phyloP scores from a whole-genome alignment of 2,888 invertebrate genomes.

The Perizoma affinitatum region DNA sequence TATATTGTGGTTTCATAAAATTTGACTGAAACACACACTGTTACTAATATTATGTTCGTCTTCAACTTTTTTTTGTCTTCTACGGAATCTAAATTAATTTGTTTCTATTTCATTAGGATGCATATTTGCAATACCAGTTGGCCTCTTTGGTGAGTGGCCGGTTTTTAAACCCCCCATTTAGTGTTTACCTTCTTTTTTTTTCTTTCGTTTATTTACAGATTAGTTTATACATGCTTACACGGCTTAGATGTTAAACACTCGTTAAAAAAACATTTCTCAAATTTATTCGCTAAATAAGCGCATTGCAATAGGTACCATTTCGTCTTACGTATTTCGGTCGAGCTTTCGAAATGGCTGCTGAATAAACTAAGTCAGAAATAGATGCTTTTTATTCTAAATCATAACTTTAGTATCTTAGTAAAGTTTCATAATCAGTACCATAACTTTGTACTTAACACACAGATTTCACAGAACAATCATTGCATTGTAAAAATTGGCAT shows the following conservation, averaged over 20 bases:
- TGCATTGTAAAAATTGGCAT: conserved; percentile 30
- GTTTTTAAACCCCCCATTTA: conserved; percentile 52
- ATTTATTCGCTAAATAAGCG: conserved; percentile 34
- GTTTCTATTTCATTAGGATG: conserved; percentile 80
- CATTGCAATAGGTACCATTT: conserved; percentile 33
- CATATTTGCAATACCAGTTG: conserved; percentile 82
- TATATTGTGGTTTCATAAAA: conserved; percentile 38
- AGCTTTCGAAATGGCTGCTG: conserved; percentile 28
- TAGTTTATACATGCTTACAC: conserved; percentile 62
- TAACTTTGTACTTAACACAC: conserved; percentile 1
- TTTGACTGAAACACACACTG: conserved; percentile 48
- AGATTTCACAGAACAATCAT: conserved; percentile 10
- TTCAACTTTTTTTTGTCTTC: conserved; percentile 39
- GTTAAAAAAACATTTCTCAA: conserved; percentile 10
- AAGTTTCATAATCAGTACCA: conserved; percentile 10
- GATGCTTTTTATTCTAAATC: conserved; percentile 23
- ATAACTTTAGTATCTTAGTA: conserved; percentile 22
- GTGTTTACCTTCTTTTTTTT: conserved; percentile 41
- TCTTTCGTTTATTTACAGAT: conserved; percentile 44
- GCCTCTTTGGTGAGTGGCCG: conserved; percentile 82
- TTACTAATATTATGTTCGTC: conserved; percentile 55
- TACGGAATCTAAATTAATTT: conserved; percentile 52
- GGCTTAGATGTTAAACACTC: conserved; percentile 58
- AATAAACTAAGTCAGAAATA: conserved; percentile 9
- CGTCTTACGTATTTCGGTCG: conserved; percentile 22